Percentiles rank a stretch among this genome's conserved stretches.
Conservation (phyloP, 2,888 invertebrate species). For the Lepidonotus clava region DNA sequence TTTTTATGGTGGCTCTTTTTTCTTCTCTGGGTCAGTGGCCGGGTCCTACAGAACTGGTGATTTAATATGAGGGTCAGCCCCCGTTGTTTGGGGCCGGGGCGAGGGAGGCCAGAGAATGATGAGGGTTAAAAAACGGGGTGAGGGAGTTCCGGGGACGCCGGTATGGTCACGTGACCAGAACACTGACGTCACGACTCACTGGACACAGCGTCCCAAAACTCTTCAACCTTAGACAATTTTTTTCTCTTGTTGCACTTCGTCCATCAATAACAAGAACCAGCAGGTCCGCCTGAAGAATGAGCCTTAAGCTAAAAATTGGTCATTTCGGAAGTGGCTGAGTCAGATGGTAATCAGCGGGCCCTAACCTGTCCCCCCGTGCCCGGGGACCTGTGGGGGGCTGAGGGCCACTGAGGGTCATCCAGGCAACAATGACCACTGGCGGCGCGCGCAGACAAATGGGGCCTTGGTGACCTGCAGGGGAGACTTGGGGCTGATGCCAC, state of each 20-base stretch:
- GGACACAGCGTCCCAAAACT: too few relatives aligned
- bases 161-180: too few relatives aligned
- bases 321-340: conserved; percentile 24
- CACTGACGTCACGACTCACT: neutral
- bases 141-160: too few relatives aligned
- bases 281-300: neutral
- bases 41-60: neutral
- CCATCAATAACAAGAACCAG: neutral
- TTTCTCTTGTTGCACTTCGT: neutral
- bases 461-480: too few relatives aligned
- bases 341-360: conserved; percentile 5
- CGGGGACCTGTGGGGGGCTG: neutral
- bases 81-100: neutral
- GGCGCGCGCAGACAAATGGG: too few relatives aligned
- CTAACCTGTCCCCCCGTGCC: conserved; percentile 17
- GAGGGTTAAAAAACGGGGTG: too few relatives aligned
- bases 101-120: neutral
- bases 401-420: neutral
- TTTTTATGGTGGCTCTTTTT: conserved; percentile 29
- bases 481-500: too few relatives aligned
- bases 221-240: too few relatives aligned
- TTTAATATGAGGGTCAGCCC: conserved; percentile 5
- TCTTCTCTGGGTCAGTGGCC: conserved; percentile 23
- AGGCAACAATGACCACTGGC: neutral
- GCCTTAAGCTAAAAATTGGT: neutral